Conservation (phyloP, 2,797 vertebrate genomes). For the Eurystomus glaucurus region DNA sequence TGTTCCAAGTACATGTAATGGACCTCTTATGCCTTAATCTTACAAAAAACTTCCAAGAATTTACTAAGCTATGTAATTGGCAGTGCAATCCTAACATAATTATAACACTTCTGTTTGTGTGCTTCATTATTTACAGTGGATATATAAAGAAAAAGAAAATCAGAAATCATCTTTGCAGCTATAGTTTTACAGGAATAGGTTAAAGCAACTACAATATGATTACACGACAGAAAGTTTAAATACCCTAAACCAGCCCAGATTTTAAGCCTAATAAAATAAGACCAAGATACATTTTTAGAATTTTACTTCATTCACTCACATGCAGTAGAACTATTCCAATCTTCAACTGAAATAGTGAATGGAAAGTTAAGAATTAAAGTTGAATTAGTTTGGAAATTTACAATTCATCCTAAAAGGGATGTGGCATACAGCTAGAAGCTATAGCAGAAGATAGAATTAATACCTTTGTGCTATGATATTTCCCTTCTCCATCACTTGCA, state of each 20-base stretch:
- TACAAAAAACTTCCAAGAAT: not conserved
- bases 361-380: not conserved
- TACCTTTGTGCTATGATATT: not conserved
- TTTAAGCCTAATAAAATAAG: not conserved
- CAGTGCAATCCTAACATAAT: not conserved
- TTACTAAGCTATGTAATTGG: not conserved
- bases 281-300: not conserved
- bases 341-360: not conserved
- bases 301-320: not conserved
- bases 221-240: not conserved
- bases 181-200: not conserved
- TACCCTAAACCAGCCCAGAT: not conserved
- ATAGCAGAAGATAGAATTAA: not conserved
- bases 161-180: not conserved
- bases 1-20: not conserved
- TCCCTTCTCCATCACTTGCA: not conserved
- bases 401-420: not conserved
- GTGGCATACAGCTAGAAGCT: not conserved
- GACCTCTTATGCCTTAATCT: not conserved
- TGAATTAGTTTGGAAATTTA: not conserved
- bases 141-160: not conserved
- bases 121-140: not conserved
- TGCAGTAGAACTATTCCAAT: not conserved
- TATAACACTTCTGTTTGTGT: not conserved
- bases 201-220: not conserved